Evolutionary conservation across 2,113 vertebrate genomes (phyloP).

Genomic region (Labeo catla): DNA sequence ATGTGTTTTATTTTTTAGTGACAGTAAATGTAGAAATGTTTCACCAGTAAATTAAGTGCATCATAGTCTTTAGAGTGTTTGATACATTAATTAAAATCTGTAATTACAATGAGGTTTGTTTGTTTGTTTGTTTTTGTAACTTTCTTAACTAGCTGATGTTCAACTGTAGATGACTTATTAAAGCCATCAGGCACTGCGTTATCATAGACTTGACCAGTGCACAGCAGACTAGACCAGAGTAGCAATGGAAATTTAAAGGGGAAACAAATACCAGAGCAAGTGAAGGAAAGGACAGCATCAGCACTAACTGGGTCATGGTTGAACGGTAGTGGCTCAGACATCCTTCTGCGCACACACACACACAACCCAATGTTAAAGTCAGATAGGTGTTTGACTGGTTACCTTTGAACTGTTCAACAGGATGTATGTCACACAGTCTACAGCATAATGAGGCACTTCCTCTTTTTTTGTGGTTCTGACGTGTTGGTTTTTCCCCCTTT

Average conservation of each 20-base stretch:
- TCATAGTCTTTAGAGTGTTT: no score
- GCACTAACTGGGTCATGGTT: background rate
- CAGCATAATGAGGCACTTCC: background rate
- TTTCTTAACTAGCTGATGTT: no score
- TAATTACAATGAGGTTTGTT: no score
- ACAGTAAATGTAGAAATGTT: no score
- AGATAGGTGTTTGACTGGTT: background rate
- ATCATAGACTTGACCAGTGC: background rate
- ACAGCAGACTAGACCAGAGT: background rate
- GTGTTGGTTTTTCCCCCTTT: background rate
- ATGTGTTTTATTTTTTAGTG: background rate
- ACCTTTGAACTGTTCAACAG: slow-evolving; percentile 8
- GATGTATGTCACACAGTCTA: background rate
- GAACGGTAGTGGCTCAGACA: background rate
- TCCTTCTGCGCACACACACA: background rate
- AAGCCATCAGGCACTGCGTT: background rate
- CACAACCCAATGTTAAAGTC: background rate
- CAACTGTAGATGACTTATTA: no score
- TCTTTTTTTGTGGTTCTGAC: background rate
- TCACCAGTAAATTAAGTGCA: no score
- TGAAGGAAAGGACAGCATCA: background rate
- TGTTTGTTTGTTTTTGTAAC: no score
- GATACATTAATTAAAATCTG: no score
- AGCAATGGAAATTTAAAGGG: background rate
- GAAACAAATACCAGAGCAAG: background rate